A percentile compares a stretch with the other conserved stretches of the same genome.
phyloP scores from a whole-genome alignment of 2,888 invertebrate species.

The Tenthredo distinguenda region DNA sequence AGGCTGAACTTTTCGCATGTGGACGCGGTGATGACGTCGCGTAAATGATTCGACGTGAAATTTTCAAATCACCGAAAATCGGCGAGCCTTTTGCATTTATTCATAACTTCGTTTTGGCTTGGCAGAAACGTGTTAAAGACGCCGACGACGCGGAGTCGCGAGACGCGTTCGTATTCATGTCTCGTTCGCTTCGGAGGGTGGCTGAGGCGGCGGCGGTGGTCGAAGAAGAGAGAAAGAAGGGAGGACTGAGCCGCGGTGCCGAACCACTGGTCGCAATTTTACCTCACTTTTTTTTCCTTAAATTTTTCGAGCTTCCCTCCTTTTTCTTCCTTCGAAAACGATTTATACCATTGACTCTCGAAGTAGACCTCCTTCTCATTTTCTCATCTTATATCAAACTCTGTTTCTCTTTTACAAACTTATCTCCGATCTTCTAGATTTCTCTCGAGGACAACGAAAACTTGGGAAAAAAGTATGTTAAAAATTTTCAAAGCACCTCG shows the following conservation, averaged over 20 bases:
- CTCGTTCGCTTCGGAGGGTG: slow-evolving; percentile 47
- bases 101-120: slow-evolving; percentile 41
- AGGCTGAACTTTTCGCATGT: neutral
- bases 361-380: neutral
- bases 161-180: slow-evolving; percentile 40
- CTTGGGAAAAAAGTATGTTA: neutral
- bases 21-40: neutral
- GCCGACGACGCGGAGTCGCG: slow-evolving; percentile 35
- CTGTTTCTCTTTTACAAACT: neutral
- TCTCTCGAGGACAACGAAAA: neutral
- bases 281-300: neutral
- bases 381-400: neutral
- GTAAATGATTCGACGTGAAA: slow-evolving; percentile 23
- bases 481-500: neutral
- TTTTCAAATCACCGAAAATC: slow-evolving; percentile 48
- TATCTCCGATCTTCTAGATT: neutral
- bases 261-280: slow-evolving; percentile 35
- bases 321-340: neutral
- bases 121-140: slow-evolving; percentile 45
- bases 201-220: slow-evolving; percentile 12
- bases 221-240: neutral
- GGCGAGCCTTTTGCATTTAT: slow-evolving; percentile 45
- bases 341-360: slow-evolving; percentile 15
- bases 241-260: neutral
- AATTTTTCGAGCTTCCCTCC: slow-evolving; percentile 12